phyloP scores from a whole-genome alignment of 2,797 vertebrate species.

The Nannoperca australis region DNA sequence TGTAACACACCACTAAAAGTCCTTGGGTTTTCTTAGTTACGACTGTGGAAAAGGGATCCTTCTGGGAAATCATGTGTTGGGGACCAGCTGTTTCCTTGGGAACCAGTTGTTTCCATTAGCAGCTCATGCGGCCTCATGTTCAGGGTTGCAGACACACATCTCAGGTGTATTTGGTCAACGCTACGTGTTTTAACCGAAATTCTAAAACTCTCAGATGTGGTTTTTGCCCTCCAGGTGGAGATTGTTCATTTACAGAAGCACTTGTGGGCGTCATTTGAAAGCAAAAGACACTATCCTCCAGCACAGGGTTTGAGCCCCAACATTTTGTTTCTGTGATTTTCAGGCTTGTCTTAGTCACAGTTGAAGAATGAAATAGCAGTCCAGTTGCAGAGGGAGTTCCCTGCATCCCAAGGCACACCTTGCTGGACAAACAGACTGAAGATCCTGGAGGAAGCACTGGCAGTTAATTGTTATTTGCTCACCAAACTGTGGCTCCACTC shows the following conservation, averaged over 20 bases:
- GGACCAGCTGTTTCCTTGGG: constrained; percentile 54
- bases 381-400: constrained; percentile 5
- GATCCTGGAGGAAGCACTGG: constrained; percentile 78
- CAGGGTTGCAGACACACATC: not conserved
- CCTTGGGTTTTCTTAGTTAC: constrained; percentile 15
- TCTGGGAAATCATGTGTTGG: constrained; percentile 54
- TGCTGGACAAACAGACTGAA: constrained; percentile 73
- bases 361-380: not conserved
- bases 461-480: constrained; percentile 71
- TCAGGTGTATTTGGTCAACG: constrained; percentile 25
- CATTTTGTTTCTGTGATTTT: not conserved
- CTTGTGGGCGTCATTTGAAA: not conserved
- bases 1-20: not conserved
- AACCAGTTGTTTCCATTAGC: constrained; percentile 41
- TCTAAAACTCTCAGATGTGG: constrained; percentile 17
- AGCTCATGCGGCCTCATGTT: constrained; percentile 22
- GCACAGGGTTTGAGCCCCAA: not conserved
- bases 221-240: not conserved
- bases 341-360: not conserved
- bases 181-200: constrained; percentile 16
- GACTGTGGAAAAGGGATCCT: constrained; percentile 16
- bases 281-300: not conserved
- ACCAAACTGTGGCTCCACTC: constrained; percentile 47
- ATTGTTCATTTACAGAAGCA: not conserved
- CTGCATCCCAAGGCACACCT: constrained; percentile 72